Percentiles rank a stretch among this genome's conserved stretches.
Conservation (phyloP, 2,888 invertebrate species). For the Eueremaeus valkanovi region DNA sequence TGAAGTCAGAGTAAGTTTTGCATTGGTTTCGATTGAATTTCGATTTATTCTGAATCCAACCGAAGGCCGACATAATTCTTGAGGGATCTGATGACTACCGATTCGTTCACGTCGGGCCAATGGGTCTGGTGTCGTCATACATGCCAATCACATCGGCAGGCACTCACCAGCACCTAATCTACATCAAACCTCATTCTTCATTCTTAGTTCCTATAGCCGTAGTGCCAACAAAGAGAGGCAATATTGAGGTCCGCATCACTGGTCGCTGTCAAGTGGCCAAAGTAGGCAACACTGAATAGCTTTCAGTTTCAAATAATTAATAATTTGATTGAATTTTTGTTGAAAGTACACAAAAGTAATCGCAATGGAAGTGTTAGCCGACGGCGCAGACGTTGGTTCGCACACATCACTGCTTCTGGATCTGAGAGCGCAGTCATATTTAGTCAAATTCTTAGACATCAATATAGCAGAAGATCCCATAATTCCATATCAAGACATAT, state of each 20-base stretch:
- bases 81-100: constrained; percentile 56
- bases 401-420: constrained; percentile 59
- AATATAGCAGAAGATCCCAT: constrained; percentile 57
- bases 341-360: constrained; percentile 49
- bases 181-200: constrained; percentile 40
- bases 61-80: constrained; percentile 53
- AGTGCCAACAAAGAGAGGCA: constrained; percentile 55
- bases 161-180: constrained; percentile 58
- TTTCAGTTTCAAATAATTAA: not conserved
- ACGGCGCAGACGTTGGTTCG: constrained; percentile 57
- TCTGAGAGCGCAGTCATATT: constrained; percentile 56
- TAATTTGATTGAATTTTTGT: not conserved
- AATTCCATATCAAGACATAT: constrained; percentile 54
- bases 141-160: constrained; percentile 55
- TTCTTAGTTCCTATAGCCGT: constrained; percentile 57
- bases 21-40: not conserved
- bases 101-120: constrained; percentile 57
- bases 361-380: constrained; percentile 51
- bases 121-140: constrained; percentile 57
- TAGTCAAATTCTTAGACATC: constrained; percentile 57
- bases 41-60: not conserved
- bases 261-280: constrained; percentile 57
- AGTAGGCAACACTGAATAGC: no score
- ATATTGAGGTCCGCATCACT: constrained; percentile 55
- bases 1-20: constrained; percentile 46